These are phyloP conservation scores for Muscicapa adusta DNA, from an alignment of 2,113 vertebrate genomes.

Conservation along the genomic window DNA sequence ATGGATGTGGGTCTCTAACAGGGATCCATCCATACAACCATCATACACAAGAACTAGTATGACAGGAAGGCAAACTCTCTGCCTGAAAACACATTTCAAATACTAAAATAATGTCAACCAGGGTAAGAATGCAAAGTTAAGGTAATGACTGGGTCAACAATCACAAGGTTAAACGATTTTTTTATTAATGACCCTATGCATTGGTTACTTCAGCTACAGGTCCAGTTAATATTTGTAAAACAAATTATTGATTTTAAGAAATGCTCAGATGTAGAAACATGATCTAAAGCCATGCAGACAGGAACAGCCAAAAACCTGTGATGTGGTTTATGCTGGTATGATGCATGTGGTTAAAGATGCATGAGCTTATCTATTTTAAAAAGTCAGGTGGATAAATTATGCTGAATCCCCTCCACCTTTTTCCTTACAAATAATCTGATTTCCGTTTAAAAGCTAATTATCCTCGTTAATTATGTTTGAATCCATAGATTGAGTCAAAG, in stretches of 20 bases:
- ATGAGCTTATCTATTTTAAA: background rate
- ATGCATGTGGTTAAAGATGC: background rate
- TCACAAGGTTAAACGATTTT: background rate
- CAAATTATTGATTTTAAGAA: background rate
- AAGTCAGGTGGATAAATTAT: background rate
- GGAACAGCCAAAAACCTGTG: background rate
- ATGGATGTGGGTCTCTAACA: background rate
- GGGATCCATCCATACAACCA: background rate
- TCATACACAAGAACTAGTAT: background rate
- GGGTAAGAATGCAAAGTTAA: background rate
- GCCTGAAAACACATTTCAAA: background rate
- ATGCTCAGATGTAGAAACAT: background rate
- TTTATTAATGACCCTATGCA: background rate
- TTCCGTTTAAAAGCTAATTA: constrained; percentile 27
- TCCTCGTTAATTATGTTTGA: constrained; percentile 25
- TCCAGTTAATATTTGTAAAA: background rate
- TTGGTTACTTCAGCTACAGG: background rate
- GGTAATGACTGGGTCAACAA: background rate
- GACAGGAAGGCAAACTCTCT: background rate
- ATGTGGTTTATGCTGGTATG: background rate
- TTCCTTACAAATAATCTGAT: background rate
- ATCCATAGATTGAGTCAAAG: background rate
- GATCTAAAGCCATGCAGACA: background rate
- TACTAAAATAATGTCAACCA: background rate
- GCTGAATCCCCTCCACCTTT: background rate